These are phyloP conservation scores for Imbricaverruca yamaguchii DNA, from an alignment of 2,888 invertebrate genomes.

Conservation along the genomic window DNA sequence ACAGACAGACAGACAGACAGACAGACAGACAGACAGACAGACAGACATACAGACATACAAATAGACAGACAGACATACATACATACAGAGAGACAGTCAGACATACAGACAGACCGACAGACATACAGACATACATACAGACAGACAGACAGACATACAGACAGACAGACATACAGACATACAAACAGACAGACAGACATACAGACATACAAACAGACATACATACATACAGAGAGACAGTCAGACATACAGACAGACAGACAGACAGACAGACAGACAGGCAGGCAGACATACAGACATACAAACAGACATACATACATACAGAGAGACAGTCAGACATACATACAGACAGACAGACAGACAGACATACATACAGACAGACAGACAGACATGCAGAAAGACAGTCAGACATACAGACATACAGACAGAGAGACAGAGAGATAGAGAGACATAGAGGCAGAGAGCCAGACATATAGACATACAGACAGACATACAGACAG, in stretches of 20 bases:
- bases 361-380: neutral
- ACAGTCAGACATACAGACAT: neutral
- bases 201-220: neutral
- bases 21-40: constrained; percentile 23
- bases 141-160: neutral
- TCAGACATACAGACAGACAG: neutral
- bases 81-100: neutral
- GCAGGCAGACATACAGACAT: neutral
- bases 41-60: constrained; percentile 1
- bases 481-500: neutral
- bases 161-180: neutral
- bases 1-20: neutral
- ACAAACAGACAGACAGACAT: neutral
- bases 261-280: neutral
- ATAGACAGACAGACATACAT: neutral
- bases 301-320: neutral
- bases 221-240: neutral
- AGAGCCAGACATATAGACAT: constrained; percentile 20
- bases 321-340: neutral
- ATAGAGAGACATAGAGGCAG: neutral
- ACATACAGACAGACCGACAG: neutral
- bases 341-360: neutral
- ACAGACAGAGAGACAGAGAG: neutral
- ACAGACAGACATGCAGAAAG: neutral
- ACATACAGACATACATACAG: neutral